Conservation (phyloP, 2,113 vertebrate species). For the Periophthalmus modestus region DNA sequence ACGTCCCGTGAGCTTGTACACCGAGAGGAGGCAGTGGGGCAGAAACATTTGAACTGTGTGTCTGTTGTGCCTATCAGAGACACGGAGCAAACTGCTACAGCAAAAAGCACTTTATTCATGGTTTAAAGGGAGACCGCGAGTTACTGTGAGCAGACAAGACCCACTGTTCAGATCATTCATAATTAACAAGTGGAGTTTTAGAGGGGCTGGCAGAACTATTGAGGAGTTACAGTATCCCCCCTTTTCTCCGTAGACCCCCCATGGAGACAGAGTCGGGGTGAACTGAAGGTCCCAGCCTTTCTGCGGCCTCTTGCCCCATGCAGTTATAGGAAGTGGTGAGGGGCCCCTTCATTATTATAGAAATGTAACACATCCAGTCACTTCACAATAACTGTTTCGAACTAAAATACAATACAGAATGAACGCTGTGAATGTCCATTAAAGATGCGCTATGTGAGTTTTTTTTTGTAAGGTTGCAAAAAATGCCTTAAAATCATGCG, state of each 20-base stretch:
- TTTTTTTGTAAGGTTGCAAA: background rate
- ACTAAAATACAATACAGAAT: background rate
- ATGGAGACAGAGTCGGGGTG: conserved; percentile 36
- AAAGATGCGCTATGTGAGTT: too few species aligned
- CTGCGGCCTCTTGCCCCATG: conserved; percentile 43
- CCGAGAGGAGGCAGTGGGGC: conserved; percentile 47
- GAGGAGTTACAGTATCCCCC: conserved; percentile 44
- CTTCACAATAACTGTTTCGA: too few species aligned
- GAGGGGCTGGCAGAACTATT: conserved; percentile 38
- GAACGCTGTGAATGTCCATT: too few species aligned
- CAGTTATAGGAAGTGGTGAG: conserved; percentile 2
- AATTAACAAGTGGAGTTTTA: conserved; percentile 54
- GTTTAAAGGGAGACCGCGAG: conserved; percentile 43
- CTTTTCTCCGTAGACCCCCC: conserved; percentile 15
- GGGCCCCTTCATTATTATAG: background rate
- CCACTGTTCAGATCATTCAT: conserved; percentile 60
- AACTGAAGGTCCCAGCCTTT: conserved; percentile 54
- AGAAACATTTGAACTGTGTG: conserved; percentile 45
- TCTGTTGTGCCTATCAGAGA: conserved; percentile 22
- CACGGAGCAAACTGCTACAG: conserved; percentile 47
- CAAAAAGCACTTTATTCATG: conserved; percentile 68
- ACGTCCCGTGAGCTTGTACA: conserved; percentile 42
- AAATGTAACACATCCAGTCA: background rate
- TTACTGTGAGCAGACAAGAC: conserved; percentile 47
- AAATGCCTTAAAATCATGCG: background rate